These are phyloP conservation scores for Caenorhabditis zanzibari DNA, from an alignment of 2,888 invertebrate genomes.

Conservation along the genomic window DNA sequence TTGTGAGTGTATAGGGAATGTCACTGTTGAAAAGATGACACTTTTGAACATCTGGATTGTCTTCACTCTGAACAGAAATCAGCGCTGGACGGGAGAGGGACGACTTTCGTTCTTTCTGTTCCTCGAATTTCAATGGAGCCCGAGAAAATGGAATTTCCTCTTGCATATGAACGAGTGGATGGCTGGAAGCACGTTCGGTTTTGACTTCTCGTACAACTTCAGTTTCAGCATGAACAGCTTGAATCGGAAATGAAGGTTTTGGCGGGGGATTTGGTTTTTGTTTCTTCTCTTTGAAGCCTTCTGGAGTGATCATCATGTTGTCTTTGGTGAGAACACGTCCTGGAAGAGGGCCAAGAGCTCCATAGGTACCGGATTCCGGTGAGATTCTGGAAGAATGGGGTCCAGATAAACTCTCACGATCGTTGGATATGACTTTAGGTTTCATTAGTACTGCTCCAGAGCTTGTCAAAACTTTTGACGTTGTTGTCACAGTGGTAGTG, in stretches of 20 bases:
- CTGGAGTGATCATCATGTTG: conserved; percentile 79
- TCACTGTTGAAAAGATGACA: conserved; percentile 77
- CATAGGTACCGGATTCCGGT: conserved; percentile 73
- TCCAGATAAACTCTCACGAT: conserved; percentile 39
- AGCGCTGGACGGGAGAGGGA: conserved; percentile 72
- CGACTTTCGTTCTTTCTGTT: conserved; percentile 55
- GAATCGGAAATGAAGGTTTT: conserved; percentile 72
- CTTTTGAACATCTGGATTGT: conserved; percentile 80
- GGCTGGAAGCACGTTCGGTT: conserved; percentile 59
- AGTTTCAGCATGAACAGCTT: conserved; percentile 54
- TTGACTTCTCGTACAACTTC: conserved; percentile 50
- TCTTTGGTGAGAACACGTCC: conserved; percentile 80
- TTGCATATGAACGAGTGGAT: conserved; percentile 71
- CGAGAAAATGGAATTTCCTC: conserved; percentile 66
- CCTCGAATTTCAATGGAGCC: conserved; percentile 62
- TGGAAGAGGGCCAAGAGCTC: conserved; percentile 78
- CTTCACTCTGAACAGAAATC: conserved; percentile 82
- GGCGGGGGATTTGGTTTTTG: conserved; percentile 79
- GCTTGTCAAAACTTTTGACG: conserved; percentile 69
- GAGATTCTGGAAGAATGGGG: conserved; percentile 59
- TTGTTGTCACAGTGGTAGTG: conserved; percentile 55
- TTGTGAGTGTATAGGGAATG: conserved; percentile 83
- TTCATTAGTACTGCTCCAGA: conserved; percentile 74
- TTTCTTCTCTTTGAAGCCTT: conserved; percentile 73
- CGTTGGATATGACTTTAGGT: conserved; percentile 73